Conservation (phyloP, 2,113 vertebrate species). For the Apodemus speciosus region DNA sequence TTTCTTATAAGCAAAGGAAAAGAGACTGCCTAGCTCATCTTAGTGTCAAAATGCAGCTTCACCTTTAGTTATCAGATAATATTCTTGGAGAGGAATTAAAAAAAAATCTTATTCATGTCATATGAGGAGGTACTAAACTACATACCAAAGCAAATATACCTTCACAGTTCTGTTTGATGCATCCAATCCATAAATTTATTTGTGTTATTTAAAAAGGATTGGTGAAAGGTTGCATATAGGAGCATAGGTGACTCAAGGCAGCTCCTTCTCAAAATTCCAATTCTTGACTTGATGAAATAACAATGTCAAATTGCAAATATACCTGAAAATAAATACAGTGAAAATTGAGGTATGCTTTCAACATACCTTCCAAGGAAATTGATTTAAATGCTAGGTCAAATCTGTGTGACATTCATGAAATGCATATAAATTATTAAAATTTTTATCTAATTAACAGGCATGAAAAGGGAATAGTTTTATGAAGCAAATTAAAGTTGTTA, state of each 20-base stretch:
- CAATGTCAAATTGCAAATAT: not conserved
- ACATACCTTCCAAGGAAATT: not conserved
- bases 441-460: not conserved
- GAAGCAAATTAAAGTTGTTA: not conserved
- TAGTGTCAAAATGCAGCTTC: no score
- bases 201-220: not conserved
- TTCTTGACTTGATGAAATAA: not conserved
- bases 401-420: not conserved
- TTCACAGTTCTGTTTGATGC: not conserved
- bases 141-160: not conserved
- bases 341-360: not conserved
- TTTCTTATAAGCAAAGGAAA: not conserved
- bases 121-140: not conserved
- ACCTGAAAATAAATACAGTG: rapidly evolving
- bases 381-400: not conserved
- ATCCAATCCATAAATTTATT: not conserved
- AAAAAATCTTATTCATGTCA: no score
- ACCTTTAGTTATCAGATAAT: no score
- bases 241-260: not conserved
- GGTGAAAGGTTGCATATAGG: not conserved
- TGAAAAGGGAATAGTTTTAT: conserved; percentile 29
- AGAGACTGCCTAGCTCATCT: not conserved
- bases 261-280: not conserved
- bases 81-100: no score
- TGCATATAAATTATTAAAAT: conserved; percentile 40